Base-by-base conservation (phyloP, 1,140 invertebrate species). In the Heliconius melpomene region DNA sequence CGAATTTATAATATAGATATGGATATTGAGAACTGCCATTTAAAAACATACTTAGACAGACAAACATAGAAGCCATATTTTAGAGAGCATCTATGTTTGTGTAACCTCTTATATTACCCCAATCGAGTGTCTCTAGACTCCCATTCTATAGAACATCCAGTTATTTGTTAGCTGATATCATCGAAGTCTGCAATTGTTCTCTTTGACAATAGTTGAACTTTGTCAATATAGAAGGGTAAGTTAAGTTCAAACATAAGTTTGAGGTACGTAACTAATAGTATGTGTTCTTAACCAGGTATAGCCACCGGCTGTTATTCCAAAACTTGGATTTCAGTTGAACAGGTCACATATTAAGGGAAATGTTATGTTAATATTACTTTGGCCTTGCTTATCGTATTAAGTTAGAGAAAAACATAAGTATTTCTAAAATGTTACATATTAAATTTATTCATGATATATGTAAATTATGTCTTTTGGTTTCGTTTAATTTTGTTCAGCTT, bases 131-230 rank as follows among this genome's bases (percentile, higher is more conserved):
- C 60, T 66, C 60, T 26, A 66, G 60, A 26, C 57, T 60, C 57
- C n/a, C n/a, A n/a, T 60, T 23, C 9, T 26, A 60, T 13, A 60
- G 66, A 77, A 77, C 36, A 72, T 78, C 76, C 72, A 54, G 76
- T 78, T 78, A 78, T 78, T 78, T 36, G 11, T 71, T 23, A 74
- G 54, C 77, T 73, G 77, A 78, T 78, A 78, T 73, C 73, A 73
- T 73, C 77, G 26, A 40, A 78, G 50, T 78, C 72, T n/a, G 52
- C 40, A 71, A 74, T 78, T 73, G 72, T 73, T 73, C 52, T 73
- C 75, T 76, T 76, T 76, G 75, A 76, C 60, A 76, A 76, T 60
- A 66, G 75, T 23, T 52, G 36, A 78, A 73, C 71, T 78, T 78
- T 78, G 71, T 73, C 29, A 73, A 78, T 78, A 78, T 78, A 66